phyloP scores from a whole-genome alignment of 2,797 vertebrate species.

The Kryptopterus vitreolus region DNA sequence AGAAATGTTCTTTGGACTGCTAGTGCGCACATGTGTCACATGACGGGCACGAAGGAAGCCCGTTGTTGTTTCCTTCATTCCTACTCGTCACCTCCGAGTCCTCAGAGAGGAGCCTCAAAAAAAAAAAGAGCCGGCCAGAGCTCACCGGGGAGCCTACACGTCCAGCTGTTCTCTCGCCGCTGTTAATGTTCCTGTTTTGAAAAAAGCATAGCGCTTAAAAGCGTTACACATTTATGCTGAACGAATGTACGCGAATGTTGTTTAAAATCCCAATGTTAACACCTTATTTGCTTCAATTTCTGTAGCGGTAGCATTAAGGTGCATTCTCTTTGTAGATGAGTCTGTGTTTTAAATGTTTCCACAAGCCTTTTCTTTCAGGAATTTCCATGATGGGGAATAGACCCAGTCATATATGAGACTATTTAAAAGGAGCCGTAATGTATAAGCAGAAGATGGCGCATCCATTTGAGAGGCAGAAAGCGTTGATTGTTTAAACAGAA shows the following conservation, averaged over 20 bases:
- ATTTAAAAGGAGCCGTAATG: constrained; percentile 86
- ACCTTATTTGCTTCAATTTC: constrained; percentile 33
- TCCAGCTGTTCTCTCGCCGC: constrained; percentile 33
- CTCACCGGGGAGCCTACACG: constrained; percentile 51
- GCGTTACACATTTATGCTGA: constrained; percentile 12
- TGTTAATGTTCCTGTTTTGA: constrained; percentile 51
- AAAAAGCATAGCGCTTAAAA: constrained; percentile 34
- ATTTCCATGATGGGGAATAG: constrained; percentile 84
- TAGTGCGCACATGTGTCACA: constrained; percentile 86
- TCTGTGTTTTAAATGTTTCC: constrained; percentile 82
- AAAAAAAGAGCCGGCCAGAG: constrained; percentile 40
- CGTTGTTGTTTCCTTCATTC: constrained; percentile 50
- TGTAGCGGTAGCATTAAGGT: constrained; percentile 48
- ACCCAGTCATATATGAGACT: constrained; percentile 86
- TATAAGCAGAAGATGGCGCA: constrained; percentile 89
- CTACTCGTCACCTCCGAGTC: constrained; percentile 55
- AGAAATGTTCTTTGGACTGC: constrained; percentile 97
- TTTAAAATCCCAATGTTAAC: constrained; percentile 42
- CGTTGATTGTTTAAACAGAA: constrained; percentile 56
- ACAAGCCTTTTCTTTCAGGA: constrained; percentile 95
- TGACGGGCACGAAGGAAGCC: constrained; percentile 72
- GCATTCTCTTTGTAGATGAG: constrained; percentile 71
- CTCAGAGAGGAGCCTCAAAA: constrained; percentile 54
- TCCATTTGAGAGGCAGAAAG: constrained; percentile 87
- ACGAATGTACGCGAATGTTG: constrained; percentile 39